A percentile compares a stretch with the other conserved stretches of the same genome.
Conservation (phyloP, 2,888 invertebrate species). For the Pimpla rufipes region DNA sequence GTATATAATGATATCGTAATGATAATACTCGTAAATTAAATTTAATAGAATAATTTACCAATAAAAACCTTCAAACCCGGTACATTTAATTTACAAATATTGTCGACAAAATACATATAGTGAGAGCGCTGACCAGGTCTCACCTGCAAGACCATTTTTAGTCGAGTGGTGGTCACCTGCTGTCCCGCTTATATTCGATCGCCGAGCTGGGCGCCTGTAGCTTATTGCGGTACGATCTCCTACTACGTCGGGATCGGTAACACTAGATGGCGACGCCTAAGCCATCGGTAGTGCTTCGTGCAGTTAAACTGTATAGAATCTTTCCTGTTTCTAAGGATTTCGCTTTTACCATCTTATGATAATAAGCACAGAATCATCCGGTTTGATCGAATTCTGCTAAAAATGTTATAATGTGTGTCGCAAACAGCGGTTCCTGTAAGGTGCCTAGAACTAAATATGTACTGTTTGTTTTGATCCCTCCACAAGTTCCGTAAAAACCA, state of each 20-base stretch:
- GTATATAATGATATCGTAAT: too few species aligned
- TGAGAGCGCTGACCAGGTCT: not conserved
- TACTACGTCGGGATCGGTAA: not conserved
- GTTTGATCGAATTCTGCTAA: too few species aligned
- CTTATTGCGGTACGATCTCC: not conserved
- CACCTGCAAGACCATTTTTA: not conserved
- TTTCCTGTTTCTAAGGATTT: too few species aligned
- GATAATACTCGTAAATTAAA: too few species aligned
- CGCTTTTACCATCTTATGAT: too few species aligned
- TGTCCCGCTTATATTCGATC: not conserved
- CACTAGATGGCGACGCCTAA: slow-evolving; percentile 2
- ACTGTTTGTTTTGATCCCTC: not conserved
- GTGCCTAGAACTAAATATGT: not conserved
- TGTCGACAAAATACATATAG: too few species aligned
- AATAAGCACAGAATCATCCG: too few species aligned
- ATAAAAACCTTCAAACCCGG: too few species aligned
- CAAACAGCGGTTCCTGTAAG: too few species aligned
- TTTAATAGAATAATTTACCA: too few species aligned
- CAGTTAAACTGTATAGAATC: not conserved
- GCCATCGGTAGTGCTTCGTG: not conserved
- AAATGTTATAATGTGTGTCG: too few species aligned
- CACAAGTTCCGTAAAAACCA: not conserved
- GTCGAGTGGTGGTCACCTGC: not conserved
- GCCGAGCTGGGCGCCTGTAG: not conserved
- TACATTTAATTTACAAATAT: too few species aligned